These are phyloP conservation scores for Mesoligia furuncula DNA, from an alignment of 2,888 invertebrate genomes.

Conservation along the genomic window DNA sequence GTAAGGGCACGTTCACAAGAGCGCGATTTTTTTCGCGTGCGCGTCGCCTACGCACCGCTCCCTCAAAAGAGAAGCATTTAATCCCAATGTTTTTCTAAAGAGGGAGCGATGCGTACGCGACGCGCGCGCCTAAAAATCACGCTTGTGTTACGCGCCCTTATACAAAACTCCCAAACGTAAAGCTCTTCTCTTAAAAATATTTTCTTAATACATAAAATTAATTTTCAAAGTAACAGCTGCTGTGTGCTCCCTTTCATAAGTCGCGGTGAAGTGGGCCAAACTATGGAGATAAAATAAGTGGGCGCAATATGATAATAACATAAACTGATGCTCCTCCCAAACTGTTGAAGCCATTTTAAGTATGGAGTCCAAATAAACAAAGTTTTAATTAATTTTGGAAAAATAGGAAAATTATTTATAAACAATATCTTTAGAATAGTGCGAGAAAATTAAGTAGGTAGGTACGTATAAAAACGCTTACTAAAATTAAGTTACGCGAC, in stretches of 20 bases:
- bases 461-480: background rate
- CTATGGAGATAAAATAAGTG: slow-evolving; percentile 63
- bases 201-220: slow-evolving; percentile 9
- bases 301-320: slow-evolving; percentile 43
- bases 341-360: slow-evolving; percentile 32
- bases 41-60: no score
- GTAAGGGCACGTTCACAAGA: background rate
- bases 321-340: slow-evolving; percentile 14
- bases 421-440: background rate
- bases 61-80: no score
- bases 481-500: background rate
- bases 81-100: no score
- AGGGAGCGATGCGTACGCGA: no score
- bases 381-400: background rate
- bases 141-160: no score
- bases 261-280: slow-evolving; percentile 43
- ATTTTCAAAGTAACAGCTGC: slow-evolving; percentile 29
- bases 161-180: background rate
- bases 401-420: background rate
- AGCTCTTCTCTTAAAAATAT: slow-evolving; percentile 2
- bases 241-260: slow-evolving; percentile 39
- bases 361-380: slow-evolving; percentile 28
- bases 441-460: background rate
- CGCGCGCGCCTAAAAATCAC: no score
- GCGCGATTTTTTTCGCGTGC: no score